A percentile compares a stretch with the other conserved stretches of the same genome.
phyloP scores from a whole-genome alignment of 2,113 vertebrate species.

The Turdus rufiventris region DNA sequence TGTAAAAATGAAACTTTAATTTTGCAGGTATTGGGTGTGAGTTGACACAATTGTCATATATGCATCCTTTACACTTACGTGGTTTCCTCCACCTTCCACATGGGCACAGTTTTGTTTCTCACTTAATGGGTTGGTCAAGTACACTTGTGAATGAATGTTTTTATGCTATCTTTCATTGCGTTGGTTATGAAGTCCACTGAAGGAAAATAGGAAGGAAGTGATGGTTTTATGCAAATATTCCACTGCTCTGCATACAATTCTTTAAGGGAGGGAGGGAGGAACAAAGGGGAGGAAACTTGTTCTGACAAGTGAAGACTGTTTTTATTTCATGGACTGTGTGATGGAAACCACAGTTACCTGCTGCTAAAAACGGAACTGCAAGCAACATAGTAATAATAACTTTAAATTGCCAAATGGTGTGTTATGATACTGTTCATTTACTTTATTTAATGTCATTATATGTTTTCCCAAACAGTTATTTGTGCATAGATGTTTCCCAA shows the following conservation, averaged over 20 bases:
- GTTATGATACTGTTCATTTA: neutral
- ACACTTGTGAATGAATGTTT: neutral
- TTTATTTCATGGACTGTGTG: neutral
- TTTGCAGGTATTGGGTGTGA: neutral
- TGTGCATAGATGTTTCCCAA: neutral
- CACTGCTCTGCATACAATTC: neutral
- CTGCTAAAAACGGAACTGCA: neutral
- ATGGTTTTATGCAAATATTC: neutral
- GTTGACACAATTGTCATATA: neutral
- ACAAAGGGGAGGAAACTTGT: neutral
- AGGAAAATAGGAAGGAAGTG: neutral
- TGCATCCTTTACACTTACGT: neutral
- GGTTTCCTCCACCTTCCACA: neutral
- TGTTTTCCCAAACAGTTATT: neutral
- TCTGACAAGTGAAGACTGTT: neutral
- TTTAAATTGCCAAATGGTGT: conserved; percentile 14
- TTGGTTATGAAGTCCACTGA: neutral
- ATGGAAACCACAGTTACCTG: neutral
- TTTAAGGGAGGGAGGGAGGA: neutral
- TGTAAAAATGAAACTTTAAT: neutral
- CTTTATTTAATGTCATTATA: neutral
- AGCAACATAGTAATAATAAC: neutral
- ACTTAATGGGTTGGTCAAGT: neutral
- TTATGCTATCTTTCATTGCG: neutral
- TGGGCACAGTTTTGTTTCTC: neutral